These are phyloP conservation scores for Rhyacichthys aspro DNA, from an alignment of 2,797 vertebrate species.

Conservation along the genomic window DNA sequence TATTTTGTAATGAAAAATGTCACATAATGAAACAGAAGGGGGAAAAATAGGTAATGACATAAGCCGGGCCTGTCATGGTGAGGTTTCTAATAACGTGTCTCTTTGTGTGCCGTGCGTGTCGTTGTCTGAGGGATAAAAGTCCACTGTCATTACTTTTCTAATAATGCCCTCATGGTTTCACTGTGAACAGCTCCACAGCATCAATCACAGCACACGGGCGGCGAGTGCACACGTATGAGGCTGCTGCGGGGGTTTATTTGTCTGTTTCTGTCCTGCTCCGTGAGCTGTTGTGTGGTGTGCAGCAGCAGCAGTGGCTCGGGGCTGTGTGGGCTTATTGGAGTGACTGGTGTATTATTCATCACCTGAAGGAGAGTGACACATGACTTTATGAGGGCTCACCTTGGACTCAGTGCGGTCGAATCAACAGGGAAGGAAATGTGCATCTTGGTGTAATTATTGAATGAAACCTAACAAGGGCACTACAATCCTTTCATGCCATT, in stretches of 20 bases:
- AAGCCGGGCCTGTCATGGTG: slow-evolving; percentile 26
- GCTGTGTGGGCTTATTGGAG: slow-evolving; percentile 59
- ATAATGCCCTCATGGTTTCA: slow-evolving; percentile 57
- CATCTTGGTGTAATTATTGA: too few relatives aligned
- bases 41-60: slow-evolving; percentile 43
- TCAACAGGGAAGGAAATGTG: slow-evolving; percentile 16
- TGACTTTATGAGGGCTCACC: slow-evolving; percentile 34
- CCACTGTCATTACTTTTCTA: slow-evolving; percentile 66
- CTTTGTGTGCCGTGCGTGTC: slow-evolving; percentile 21
- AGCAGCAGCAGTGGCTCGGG: slow-evolving; percentile 39
- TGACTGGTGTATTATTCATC: slow-evolving; percentile 65
- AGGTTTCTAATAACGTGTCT: slow-evolving; percentile 38
- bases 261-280: slow-evolving; percentile 19
- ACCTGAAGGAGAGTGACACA: slow-evolving; percentile 61
- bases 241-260: neutral
- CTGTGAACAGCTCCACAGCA: slow-evolving; percentile 53
- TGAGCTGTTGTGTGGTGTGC: slow-evolving; percentile 34
- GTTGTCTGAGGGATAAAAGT: slow-evolving; percentile 49
- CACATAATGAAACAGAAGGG: slow-evolving; percentile 34
- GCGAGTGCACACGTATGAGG: neutral
- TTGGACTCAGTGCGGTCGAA: slow-evolving; percentile 34
- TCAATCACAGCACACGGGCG: slow-evolving; percentile 49
- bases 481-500: too few relatives aligned
- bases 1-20: slow-evolving; percentile 45
- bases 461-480: too few relatives aligned